Percentiles rank a stretch among this genome's conserved stretches.
These are phyloP conservation scores for Acinonyx jubatus DNA, from an alignment of 2,113 vertebrate species.

Conservation along the genomic window DNA sequence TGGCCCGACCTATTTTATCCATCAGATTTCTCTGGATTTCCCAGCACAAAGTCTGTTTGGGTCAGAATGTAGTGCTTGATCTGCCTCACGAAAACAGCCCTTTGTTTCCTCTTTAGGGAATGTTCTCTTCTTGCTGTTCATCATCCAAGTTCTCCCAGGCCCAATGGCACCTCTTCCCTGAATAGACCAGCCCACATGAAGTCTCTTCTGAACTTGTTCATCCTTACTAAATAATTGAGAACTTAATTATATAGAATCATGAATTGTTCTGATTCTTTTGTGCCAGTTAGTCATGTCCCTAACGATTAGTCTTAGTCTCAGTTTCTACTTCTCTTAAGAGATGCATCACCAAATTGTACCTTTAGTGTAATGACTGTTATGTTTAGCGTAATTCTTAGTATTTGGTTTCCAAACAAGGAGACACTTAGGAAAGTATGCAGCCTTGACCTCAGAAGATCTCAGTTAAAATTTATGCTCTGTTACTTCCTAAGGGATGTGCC, in stretches of 20 bases:
- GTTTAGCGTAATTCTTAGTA: background rate
- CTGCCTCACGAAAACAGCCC: background rate
- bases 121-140: background rate
- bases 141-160: background rate
- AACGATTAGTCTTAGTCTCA: conserved; percentile 44
- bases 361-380: background rate
- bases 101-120: background rate
- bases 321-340: conserved; percentile 42
- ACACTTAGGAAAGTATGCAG: background rate
- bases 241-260: conserved; percentile 62
- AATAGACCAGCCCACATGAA: background rate
- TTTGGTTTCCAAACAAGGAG: conserved; percentile 39
- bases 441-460: conserved; percentile 26
- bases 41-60: background rate
- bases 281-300: conserved; percentile 25
- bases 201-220: conserved; percentile 1
- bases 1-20: background rate
- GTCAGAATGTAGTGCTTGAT: conserved; percentile 3
- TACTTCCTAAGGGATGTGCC: background rate
- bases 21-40: background rate
- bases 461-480: background rate
- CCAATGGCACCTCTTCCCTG: background rate
- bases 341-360: conserved; percentile 69
- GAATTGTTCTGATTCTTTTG: conserved; percentile 21
- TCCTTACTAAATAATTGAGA: background rate